Evolutionary conservation across 23 tunicate genomes (phyloP).

Genomic region (Ascidia mentula): DNA sequence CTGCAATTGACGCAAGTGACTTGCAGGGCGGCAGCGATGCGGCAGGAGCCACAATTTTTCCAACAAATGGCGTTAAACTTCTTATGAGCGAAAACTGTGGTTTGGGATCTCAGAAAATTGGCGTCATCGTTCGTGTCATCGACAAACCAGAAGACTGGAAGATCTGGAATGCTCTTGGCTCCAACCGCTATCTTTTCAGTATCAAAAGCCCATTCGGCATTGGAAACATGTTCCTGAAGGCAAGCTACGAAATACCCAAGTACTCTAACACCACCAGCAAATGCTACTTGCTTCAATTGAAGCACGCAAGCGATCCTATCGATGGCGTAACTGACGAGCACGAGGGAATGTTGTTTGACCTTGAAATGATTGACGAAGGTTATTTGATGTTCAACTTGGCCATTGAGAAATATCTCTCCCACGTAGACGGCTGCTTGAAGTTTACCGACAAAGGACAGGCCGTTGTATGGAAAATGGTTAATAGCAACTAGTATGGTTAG

Average conservation of each 20-base stretch:
- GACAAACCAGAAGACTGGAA: constrained; percentile 5
- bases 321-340: neutral
- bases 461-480: neutral
- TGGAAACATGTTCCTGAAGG: neutral
- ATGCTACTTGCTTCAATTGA: neutral
- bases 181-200: neutral
- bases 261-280: neutral
- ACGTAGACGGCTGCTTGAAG: neutral
- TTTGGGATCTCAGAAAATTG: neutral
- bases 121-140: neutral
- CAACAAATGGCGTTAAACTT: neutral
- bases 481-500: neutral
- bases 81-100: neutral
- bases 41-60: neutral
- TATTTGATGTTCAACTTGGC: neutral
- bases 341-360: constrained; percentile 3
- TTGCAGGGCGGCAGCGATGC: neutral
- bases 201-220: neutral
- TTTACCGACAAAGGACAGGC: neutral
- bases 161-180: neutral
- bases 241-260: neutral
- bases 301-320: constrained; percentile 2
- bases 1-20: neutral
- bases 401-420: neutral
- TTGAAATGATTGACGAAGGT: neutral